Conservation (phyloP, 2,888 invertebrate genomes). For the Sinohyriopsis cumingii region DNA sequence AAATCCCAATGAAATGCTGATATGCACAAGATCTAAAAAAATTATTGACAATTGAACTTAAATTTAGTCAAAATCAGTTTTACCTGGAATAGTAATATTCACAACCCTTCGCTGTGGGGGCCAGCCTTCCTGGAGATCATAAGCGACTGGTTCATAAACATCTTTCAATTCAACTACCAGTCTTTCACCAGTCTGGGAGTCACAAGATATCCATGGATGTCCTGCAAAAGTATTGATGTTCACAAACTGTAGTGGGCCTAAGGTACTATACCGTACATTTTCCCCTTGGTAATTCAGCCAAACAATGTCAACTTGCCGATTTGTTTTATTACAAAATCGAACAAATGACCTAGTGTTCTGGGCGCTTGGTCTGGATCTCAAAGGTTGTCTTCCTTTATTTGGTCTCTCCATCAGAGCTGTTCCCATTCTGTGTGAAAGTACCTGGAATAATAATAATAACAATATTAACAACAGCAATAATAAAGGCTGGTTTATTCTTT, state of each 20-base stretch:
- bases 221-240: constrained; percentile 85
- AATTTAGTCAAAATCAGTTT: not conserved
- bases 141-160: constrained; percentile 57
- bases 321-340: constrained; percentile 78
- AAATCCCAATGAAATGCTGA: no score
- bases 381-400: constrained; percentile 6
- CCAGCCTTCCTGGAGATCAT: constrained; percentile 39
- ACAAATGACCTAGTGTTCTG: constrained; percentile 72
- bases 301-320: constrained; percentile 77
- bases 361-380: constrained; percentile 25
- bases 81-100: constrained; percentile 60
- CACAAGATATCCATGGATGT: constrained; percentile 90
- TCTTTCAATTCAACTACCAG: constrained; percentile 75
- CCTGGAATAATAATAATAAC: constrained; percentile 3
- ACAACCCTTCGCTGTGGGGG: constrained; percentile 51
- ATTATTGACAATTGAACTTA: not conserved
- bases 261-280: constrained; percentile 77
- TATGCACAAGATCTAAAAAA: not conserved
- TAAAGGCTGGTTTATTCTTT: no score
- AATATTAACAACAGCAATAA: no score
- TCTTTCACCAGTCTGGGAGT: constrained; percentile 80
- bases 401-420: not conserved
- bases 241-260: constrained; percentile 76
- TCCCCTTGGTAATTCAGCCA: constrained; percentile 86
- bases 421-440: not conserved